phyloP scores from a whole-genome alignment of 2,113 vertebrate species.

The Otocyon megalotis region DNA sequence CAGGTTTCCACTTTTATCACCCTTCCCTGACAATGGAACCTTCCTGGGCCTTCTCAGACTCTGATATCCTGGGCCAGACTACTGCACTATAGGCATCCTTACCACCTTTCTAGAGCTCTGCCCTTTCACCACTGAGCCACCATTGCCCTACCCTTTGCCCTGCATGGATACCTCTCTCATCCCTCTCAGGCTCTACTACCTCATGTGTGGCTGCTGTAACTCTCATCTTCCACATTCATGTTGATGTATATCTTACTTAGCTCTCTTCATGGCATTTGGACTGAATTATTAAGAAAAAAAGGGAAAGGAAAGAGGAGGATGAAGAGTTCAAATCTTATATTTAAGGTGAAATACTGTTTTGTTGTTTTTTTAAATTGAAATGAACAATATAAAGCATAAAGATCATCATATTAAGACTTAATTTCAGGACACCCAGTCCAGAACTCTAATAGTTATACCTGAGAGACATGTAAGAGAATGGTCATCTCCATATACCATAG shows the following conservation, averaged over 20 bases:
- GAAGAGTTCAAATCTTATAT: background rate
- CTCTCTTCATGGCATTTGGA: background rate
- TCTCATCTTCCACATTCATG: background rate
- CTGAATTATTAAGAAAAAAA: background rate
- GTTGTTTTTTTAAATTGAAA: background rate
- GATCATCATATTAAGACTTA: background rate
- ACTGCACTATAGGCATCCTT: background rate
- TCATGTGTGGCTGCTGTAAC: no score
- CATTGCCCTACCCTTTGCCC: background rate
- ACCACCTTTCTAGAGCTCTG: background rate
- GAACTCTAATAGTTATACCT: background rate
- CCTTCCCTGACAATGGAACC: background rate
- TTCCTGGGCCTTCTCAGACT: background rate
- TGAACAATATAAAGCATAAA: background rate
- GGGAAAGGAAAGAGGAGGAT: background rate
- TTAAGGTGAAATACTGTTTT: background rate
- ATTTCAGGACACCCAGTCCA: background rate
- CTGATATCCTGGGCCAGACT: background rate
- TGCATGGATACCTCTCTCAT: background rate
- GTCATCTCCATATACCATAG: background rate
- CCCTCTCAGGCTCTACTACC: background rate
- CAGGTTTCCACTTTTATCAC: background rate
- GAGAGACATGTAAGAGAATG: no score
- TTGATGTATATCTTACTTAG: background rate
- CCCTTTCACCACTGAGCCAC: no score